Evolutionary conservation across 2,888 invertebrate genomes (phyloP), one percentile per base, ranked within the genome.

Genomic region (Nomada hirtipes): DNA sequence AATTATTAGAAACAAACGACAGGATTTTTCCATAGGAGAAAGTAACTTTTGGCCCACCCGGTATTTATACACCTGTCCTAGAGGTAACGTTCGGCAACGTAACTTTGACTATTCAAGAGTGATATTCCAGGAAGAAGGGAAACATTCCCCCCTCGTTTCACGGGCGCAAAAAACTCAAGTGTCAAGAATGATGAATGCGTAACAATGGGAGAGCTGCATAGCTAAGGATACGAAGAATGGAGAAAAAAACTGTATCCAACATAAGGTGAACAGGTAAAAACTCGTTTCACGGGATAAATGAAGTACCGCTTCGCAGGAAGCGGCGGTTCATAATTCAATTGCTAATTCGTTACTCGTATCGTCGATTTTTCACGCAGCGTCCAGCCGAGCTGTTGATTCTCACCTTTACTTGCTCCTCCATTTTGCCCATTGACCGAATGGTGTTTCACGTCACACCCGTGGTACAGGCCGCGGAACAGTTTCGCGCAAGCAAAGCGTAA

Each of bases 161-260:
- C 4, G 13, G 2, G 29, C 20, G 11, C 20, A 59, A 63, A 63
- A 71, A 42, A 50, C 57, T 11, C 52, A 26, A 52, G 47, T n/a
- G 71, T 53, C 71, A 42, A n/a, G 71, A 36, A 42, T 63, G 63
- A 72, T 72, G 52, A 61, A 72, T 71, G 15, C 15, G 60, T 29
- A 61, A 71, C 61, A 70, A 70, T 70, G 15, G 70, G 11, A 11
- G n/a, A 60, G n/a, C 20, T 9, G 29, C 10, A 13, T 18, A 29
- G 36, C 9, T 7, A 18, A 13, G 2, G 18, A 9, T 20, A 36
- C 36, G 36, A 36, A 36, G 36, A 36, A 3, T 20, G 2, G 11
- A n/a, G 20, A 29, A 26, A 26, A 36, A 23, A 36, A 10, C 7
- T 15, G 70, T 50, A 15, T 20, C 29, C 23, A n/a, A 29, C 20